A percentile compares a stretch with the other conserved stretches of the same genome.
Evolutionary conservation across 2,113 vertebrate genomes (phyloP).

Genomic region (Phalacrocorax carbo): DNA sequence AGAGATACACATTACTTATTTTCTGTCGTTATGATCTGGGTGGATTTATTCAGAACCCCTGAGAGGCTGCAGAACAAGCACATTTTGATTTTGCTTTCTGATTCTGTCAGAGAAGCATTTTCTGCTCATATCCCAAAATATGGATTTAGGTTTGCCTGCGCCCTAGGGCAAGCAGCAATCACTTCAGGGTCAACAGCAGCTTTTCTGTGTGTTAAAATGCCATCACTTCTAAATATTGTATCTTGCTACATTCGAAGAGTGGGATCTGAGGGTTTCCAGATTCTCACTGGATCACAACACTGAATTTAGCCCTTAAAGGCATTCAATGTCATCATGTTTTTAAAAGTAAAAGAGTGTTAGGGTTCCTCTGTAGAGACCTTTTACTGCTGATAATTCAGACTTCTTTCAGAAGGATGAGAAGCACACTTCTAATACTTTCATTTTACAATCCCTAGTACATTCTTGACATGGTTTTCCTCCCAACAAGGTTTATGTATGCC

Average conservation of each 20-base stretch:
- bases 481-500: background rate
- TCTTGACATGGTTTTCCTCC: background rate
- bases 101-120: background rate
- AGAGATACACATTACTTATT: background rate
- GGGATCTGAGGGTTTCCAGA: background rate
- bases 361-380: background rate
- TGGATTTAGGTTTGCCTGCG: background rate
- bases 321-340: background rate
- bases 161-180: background rate
- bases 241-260: background rate
- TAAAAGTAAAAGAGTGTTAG: background rate
- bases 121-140: background rate
- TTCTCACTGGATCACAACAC: background rate
- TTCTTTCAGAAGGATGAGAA: background rate
- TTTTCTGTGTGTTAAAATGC: background rate
- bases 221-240: background rate
- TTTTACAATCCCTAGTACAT: background rate
- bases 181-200: background rate
- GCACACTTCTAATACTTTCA: background rate
- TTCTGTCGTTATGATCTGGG: background rate
- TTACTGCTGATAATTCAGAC: background rate
- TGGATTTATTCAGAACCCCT: constrained; percentile 30
- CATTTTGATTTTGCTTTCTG: constrained; percentile 16
- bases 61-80: background rate
- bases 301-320: background rate